Conservation (phyloP, 2,113 vertebrate species). For the Tautogolabrus adspersus region DNA sequence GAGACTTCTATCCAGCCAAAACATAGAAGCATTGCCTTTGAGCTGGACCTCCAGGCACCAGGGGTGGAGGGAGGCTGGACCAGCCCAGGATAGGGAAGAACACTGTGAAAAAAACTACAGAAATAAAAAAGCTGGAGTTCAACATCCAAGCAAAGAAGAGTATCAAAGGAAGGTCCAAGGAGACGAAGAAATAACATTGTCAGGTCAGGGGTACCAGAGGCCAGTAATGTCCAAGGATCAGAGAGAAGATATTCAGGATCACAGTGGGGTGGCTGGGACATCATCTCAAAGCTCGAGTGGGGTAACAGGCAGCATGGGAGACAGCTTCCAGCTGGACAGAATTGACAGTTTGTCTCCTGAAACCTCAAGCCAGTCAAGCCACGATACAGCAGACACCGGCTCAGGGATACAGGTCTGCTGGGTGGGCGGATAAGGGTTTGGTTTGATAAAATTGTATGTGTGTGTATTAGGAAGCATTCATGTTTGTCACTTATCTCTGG, state of each 20-base stretch:
- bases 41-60: constrained; percentile 64
- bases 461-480: not conserved
- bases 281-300: constrained; percentile 79
- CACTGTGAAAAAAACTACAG: not conserved
- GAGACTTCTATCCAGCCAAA: constrained; percentile 29
- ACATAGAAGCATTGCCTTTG: constrained; percentile 23
- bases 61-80: constrained; percentile 33
- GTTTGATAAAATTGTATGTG: not conserved
- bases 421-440: not conserved
- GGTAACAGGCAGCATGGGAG: constrained; percentile 74
- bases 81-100: not conserved
- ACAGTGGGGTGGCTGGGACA: constrained; percentile 19
- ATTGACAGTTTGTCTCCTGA: constrained; percentile 73
- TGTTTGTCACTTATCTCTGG: not conserved
- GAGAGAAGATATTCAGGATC: constrained; percentile 48
- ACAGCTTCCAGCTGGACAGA: constrained; percentile 55
- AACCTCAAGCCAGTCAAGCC: constrained; percentile 72
- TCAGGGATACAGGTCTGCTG: constrained; percentile 75
- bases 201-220: not conserved
- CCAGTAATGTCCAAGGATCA: constrained; percentile 15
- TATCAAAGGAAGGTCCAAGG: constrained; percentile 12
- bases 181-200: not conserved
- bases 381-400: constrained; percentile 55
- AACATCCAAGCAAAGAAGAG: constrained; percentile 11
- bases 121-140: not conserved